A percentile compares a stretch with the other conserved stretches of the same genome.
These are phyloP conservation scores for Varroa destructor DNA, from an alignment of 1,140 invertebrate species.

Conservation along the genomic window DNA sequence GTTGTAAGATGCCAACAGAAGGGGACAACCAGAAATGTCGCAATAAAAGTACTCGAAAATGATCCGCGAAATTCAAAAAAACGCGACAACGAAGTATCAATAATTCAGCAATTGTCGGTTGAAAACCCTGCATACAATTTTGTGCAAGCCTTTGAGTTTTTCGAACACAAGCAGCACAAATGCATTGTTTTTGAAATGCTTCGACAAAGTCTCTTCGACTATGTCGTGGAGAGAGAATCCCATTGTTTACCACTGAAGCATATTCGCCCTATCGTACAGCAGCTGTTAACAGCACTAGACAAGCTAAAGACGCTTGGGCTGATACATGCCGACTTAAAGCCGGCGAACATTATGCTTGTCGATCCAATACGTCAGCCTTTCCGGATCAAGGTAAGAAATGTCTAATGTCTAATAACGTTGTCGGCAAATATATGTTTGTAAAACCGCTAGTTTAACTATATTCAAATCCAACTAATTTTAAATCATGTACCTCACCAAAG, in stretches of 20 bases:
- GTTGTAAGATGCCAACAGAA: conserved; percentile 99
- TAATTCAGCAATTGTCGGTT: conserved; percentile 87
- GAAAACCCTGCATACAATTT: conserved; percentile 91
- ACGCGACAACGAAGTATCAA: conserved; percentile 98
- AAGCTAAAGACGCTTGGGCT: conserved; percentile 97
- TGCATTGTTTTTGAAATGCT: conserved; percentile 99
- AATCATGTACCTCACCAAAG: no score
- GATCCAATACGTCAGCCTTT: conserved; percentile 94
- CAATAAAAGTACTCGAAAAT: conserved; percentile 99
- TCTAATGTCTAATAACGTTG: no score
- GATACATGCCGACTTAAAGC: conserved; percentile 98
- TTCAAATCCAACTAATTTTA: no score
- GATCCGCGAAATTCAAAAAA: conserved; percentile 98
- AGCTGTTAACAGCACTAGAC: conserved; percentile 93
- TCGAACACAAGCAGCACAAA: conserved; percentile 98
- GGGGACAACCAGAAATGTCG: conserved; percentile 98
- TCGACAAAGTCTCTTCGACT: conserved; percentile 99
- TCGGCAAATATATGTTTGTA: no score
- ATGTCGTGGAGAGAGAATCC: conserved; percentile 99
- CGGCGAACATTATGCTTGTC: conserved; percentile 99
- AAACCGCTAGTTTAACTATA: no score
- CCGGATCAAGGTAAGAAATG: conserved; percentile 44
- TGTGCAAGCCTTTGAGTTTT: conserved; percentile 97
- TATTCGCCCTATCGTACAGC: conserved; percentile 94
- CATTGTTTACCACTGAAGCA: conserved; percentile 92